A percentile compares a stretch with the other conserved stretches of the same genome.
Evolutionary conservation across 2,888 invertebrate genomes (phyloP).

Genomic region (Platycheirus rosarum): DNA sequence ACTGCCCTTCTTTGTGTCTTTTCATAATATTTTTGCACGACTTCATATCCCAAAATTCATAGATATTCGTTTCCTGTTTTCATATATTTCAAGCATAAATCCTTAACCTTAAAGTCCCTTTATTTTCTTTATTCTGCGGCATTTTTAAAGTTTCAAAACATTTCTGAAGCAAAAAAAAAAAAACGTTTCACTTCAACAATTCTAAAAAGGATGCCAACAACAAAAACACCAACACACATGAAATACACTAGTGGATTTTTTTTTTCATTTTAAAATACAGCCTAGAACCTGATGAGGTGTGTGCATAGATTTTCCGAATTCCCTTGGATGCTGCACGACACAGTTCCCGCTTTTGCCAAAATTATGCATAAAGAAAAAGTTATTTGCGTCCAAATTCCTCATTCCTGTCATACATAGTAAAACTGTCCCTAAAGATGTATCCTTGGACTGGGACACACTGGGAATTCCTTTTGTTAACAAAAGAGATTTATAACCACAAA

Average conservation of each 20-base stretch:
- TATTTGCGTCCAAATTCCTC: conserved; percentile 60
- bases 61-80: too few relatives aligned
- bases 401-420: conserved; percentile 33
- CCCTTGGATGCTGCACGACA: not conserved
- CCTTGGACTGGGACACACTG: conserved; percentile 9
- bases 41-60: too few relatives aligned
- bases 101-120: not conserved
- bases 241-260: not conserved
- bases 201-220: not conserved
- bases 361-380: conserved; percentile 41
- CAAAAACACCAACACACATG: not conserved
- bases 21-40: too few relatives aligned
- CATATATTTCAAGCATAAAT: not conserved
- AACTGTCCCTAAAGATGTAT: conserved; percentile 36
- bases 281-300: conserved; percentile 29
- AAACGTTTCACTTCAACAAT: not conserved
- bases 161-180: not conserved
- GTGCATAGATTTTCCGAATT: conserved; percentile 19
- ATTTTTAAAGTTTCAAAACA: not conserved
- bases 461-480: conserved; percentile 15
- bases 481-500: conserved; percentile 24
- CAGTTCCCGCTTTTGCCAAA: not conserved
- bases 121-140: not conserved
- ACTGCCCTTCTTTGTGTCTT: too few relatives aligned
- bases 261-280: not conserved